These are phyloP conservation scores for Amphipyra tragopoginis DNA, from an alignment of 2,888 invertebrate species.

Conservation along the genomic window DNA sequence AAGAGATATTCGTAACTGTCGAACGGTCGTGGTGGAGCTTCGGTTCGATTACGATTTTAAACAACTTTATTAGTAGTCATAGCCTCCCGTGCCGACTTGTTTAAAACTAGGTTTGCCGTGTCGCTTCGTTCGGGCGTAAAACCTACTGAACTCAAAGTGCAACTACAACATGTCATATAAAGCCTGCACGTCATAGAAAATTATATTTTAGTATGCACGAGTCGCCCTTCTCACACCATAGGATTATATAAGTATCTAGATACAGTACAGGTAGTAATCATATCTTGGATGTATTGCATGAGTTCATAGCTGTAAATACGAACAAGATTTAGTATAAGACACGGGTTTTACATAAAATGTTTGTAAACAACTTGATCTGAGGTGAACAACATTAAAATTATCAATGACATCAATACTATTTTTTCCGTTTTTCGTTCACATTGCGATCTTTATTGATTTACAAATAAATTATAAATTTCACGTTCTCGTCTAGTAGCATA, in stretches of 20 bases:
- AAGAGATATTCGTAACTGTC: too few relatives aligned
- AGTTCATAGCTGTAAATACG: slow-evolving; percentile 33
- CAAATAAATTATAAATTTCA: too few relatives aligned
- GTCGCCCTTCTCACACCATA: slow-evolving; percentile 3
- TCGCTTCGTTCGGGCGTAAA: background rate
- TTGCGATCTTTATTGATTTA: too few relatives aligned
- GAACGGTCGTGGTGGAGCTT: too few relatives aligned
- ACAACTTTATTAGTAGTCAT: too few relatives aligned
- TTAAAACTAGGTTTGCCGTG: too few relatives aligned
- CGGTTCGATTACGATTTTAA: too few relatives aligned
- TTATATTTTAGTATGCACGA: slow-evolving; percentile 33
- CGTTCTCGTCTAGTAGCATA: too few relatives aligned
- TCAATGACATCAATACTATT: background rate
- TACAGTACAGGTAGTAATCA: slow-evolving; percentile 4
- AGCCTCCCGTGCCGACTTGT: too few relatives aligned
- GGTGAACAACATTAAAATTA: too few relatives aligned
- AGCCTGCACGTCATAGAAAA: slow-evolving; percentile 16
- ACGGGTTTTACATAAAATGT: slow-evolving; percentile 19
- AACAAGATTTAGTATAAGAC: slow-evolving; percentile 37
- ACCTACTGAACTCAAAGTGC: background rate
- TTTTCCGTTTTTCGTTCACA: too few relatives aligned
- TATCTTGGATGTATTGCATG: slow-evolving; percentile 26
- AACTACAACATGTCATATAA: background rate
- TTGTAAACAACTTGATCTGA: too few relatives aligned
- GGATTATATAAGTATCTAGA: slow-evolving; percentile 3